A percentile compares a stretch with the other conserved stretches of the same genome.
Evolutionary conservation across 2,113 vertebrate genomes (phyloP).

Genomic region (Clarias magur): DNA sequence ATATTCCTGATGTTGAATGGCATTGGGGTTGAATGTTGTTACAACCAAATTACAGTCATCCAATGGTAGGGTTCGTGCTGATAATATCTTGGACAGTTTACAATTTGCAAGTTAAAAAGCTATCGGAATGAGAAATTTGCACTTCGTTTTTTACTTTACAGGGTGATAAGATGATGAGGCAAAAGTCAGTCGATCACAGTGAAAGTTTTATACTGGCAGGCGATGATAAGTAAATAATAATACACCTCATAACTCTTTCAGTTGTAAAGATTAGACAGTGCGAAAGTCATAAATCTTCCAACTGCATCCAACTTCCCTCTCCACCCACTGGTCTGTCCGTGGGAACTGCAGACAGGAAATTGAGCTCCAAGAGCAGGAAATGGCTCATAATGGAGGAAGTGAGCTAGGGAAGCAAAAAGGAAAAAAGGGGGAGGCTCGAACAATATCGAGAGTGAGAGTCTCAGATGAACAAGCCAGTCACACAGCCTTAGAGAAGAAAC

Average conservation of each 20-base stretch:
- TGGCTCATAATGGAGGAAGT: slow-evolving; percentile 49
- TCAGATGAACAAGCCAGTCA: slow-evolving; percentile 12
- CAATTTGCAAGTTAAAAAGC: no score
- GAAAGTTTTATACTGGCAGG: not conserved
- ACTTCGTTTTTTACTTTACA: not conserved
- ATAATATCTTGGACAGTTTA: no score
- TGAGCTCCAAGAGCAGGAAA: slow-evolving; percentile 54
- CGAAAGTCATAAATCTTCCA: not conserved
- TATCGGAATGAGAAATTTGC: no score
- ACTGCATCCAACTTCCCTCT: not conserved
- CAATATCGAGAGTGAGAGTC: slow-evolving; percentile 38
- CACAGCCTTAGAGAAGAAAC: slow-evolving; percentile 17
- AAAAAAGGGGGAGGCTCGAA: slow-evolving; percentile 39
- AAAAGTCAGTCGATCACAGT: not conserved
- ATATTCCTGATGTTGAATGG: no score
- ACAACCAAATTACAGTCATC: no score
- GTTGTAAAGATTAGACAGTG: slow-evolving; percentile 24
- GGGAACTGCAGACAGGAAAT: slow-evolving; percentile 66
- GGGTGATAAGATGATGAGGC: not conserved
- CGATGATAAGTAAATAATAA: not conserved
- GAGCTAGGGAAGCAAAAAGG: slow-evolving; percentile 35
- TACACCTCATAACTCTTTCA: not conserved
- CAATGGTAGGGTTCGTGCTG: no score
- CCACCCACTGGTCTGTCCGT: slow-evolving; percentile 40
- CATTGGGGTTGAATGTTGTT: no score